Evolutionary conservation across 2,113 vertebrate genomes (phyloP).

Genomic region (Macheiramphus alcinus): DNA sequence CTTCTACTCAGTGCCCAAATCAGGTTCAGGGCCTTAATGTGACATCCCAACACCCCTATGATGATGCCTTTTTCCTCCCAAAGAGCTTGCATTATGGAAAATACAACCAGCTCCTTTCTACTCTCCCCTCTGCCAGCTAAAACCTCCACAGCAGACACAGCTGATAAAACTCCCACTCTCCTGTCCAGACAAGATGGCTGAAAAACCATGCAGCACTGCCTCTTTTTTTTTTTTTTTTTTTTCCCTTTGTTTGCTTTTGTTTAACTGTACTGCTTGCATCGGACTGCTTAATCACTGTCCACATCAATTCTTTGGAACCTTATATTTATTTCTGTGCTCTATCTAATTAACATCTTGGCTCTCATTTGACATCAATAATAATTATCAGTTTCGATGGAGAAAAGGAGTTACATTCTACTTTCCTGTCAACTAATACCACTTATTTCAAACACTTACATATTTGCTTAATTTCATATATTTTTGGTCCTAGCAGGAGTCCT

Average conservation of each 20-base stretch:
- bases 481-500: not conserved
- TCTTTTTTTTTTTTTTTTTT: not conserved
- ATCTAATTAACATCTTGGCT: not conserved
- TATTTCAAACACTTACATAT: not conserved
- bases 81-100: not conserved
- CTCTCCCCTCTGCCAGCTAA: not conserved
- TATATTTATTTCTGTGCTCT: not conserved
- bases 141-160: not conserved
- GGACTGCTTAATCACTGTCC: not conserved
- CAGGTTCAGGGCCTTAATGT: not conserved
- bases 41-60: no score
- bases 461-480: not conserved
- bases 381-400: not conserved
- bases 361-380: not conserved
- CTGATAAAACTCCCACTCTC: not conserved
- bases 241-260: not conserved
- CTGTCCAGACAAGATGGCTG: not conserved
- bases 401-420: not conserved
- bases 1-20: not conserved
- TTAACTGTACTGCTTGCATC: not conserved
- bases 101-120: not conserved
- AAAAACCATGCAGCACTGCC: not conserved
- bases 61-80: not conserved
- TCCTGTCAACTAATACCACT: not conserved
- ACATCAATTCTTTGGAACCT: not conserved